Conservation (phyloP, 2,888 invertebrate species). For the Hirudinaria manillensis region DNA sequence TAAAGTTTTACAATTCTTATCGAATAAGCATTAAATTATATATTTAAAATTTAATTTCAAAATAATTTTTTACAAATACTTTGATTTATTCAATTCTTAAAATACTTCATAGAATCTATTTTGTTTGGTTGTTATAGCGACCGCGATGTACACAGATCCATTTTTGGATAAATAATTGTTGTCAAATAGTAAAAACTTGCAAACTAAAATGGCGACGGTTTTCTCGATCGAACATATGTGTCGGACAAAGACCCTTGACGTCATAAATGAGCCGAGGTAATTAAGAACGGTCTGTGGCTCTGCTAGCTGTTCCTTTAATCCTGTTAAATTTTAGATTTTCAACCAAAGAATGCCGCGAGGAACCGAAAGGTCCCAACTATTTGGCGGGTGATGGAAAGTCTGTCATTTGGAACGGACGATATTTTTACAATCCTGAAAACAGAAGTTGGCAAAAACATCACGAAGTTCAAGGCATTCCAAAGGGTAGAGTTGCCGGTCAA, state of each 20-base stretch:
- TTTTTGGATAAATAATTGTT: too few species aligned
- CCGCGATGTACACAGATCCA: too few species aligned
- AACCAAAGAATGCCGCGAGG: constrained; percentile 1
- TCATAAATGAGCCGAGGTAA: constrained; percentile 40
- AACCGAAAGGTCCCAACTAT: constrained; percentile 40
- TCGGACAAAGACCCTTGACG: constrained; percentile 38
- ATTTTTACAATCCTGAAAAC: constrained; percentile 38
- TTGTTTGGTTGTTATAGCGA: too few species aligned
- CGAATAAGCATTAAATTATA: too few species aligned
- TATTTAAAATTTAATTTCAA: too few species aligned
- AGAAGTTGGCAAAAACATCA: constrained; percentile 39
- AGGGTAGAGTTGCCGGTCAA: constrained; percentile 39
- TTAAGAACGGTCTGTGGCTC: background rate
- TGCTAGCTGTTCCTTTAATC: background rate
- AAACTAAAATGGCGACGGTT: constrained; percentile 37
- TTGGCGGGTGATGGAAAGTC: constrained; percentile 41
- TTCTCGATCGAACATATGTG: constrained; percentile 42
- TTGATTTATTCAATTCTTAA: too few species aligned
- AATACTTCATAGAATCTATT: too few species aligned
- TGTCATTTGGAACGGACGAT: constrained; percentile 39
- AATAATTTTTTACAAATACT: too few species aligned
- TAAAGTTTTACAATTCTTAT: too few species aligned
- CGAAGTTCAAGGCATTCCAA: constrained; percentile 40
- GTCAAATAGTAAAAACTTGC: too few species aligned
- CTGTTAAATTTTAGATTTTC: background rate